phyloP scores from a whole-genome alignment of 2,888 invertebrate species.

The Drosophila atripex region DNA sequence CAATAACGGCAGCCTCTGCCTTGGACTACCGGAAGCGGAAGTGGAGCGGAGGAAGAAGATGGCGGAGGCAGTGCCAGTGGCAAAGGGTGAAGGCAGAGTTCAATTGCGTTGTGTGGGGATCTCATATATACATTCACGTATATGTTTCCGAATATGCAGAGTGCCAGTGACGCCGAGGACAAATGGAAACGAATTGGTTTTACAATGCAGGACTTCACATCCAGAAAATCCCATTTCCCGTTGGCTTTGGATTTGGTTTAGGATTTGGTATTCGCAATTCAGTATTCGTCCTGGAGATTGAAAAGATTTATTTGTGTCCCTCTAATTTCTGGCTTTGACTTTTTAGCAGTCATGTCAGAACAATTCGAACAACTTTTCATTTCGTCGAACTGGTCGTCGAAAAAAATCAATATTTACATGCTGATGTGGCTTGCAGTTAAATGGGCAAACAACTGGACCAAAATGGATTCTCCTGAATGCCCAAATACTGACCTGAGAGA shows the following conservation, averaged over 20 bases:
- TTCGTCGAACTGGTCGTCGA: constrained; percentile 7
- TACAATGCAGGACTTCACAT: constrained; percentile 51
- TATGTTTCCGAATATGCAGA: constrained; percentile 8
- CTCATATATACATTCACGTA: background rate
- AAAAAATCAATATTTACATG: constrained; percentile 68
- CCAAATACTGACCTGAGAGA: constrained; percentile 7
- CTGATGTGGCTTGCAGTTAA: constrained; percentile 53
- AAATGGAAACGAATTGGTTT: constrained; percentile 73
- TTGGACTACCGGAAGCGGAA: constrained; percentile 30
- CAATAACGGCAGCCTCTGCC: constrained; percentile 5
- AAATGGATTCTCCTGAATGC: constrained; percentile 40
- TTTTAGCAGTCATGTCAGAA: constrained; percentile 25
- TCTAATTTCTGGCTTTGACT: constrained; percentile 36
- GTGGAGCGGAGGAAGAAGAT: constrained; percentile 6
- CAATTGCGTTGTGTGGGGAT: constrained; percentile 36
- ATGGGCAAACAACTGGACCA: constrained; percentile 58
- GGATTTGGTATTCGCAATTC: constrained; percentile 31
- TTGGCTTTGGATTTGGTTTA: constrained; percentile 18
- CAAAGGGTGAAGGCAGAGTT: constrained; percentile 37
- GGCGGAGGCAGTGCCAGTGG: constrained; percentile 2
- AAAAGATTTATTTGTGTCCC: constrained; percentile 27
- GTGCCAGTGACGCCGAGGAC: constrained; percentile 43
- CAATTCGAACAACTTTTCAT: constrained; percentile 33
- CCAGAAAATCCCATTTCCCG: constrained; percentile 54
- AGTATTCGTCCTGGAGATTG: constrained; percentile 9